phyloP scores from a whole-genome alignment of 35 echinoderm and acorn worm species.

The Chiridota heheva region DNA sequence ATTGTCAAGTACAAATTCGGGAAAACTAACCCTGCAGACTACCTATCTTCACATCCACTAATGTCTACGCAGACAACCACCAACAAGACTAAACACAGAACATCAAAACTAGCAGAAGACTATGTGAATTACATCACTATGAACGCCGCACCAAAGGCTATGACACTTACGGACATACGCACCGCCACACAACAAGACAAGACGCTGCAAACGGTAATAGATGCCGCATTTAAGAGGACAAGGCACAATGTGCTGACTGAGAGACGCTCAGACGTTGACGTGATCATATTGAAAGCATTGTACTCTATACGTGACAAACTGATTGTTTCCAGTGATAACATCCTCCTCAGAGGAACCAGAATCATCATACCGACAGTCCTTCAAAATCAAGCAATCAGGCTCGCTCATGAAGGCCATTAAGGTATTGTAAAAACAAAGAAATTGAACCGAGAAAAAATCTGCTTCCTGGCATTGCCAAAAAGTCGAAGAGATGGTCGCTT shows the following conservation, averaged over 20 bases:
- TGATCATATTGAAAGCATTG: neutral
- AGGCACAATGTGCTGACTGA: neutral
- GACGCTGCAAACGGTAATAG: constrained; percentile 18
- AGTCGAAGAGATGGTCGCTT: constrained; percentile 10
- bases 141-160: constrained; percentile 50
- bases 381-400: constrained; percentile 13
- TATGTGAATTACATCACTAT: constrained; percentile 43
- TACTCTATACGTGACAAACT: constrained; percentile 36
- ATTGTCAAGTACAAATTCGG: constrained; percentile 46
- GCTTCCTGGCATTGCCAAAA: constrained; percentile 26
- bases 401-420: constrained; percentile 33
- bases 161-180: constrained; percentile 38
- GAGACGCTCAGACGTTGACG: neutral
- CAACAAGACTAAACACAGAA: neutral
- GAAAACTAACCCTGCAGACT: constrained; percentile 45
- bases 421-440: constrained; percentile 44
- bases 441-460: constrained; percentile 26
- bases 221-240: constrained; percentile 11
- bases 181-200: neutral
- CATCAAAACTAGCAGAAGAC: constrained; percentile 12
- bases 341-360: neutral
- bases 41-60: constrained; percentile 32
- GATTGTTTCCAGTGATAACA: constrained; percentile 39
- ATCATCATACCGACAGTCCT: constrained; percentile 1
- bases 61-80: neutral